Base-by-base conservation (phyloP, 2,888 invertebrate genomes). In the Galeopsomyia nigrocyanea region DNA sequence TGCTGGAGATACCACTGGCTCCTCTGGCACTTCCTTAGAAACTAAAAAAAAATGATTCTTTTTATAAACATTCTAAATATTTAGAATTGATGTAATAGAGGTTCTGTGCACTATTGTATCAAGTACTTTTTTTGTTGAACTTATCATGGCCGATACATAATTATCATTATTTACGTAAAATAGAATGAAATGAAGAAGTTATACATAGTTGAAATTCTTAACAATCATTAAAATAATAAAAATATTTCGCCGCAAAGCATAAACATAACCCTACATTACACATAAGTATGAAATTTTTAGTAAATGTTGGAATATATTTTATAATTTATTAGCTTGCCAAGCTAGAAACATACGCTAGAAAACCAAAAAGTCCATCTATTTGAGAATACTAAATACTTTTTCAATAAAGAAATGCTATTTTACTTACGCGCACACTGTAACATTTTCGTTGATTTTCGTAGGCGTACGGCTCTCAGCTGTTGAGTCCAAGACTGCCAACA, bases 21-120 rank as follows among this genome's bases (percentile, higher is more conserved):
- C 91, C 85, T 99, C 99, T 46, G 99, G 98, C 67, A 97, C 95
- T 89, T 99, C 98, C 88, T 98, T 98, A 75, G 97, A 95, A 89
- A 98, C 96, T 95, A 84, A 88, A 81, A 80, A n/a, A 63, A 3
- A 56, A 56, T 16, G 31, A 57, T 19, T 47, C n/a, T 47, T 50
- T 47, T 39, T 13, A 19, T 19, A n/a, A 53, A 19, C 7, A 53
- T 7, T 39, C 10, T 7, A 1, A 53, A 26, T 50, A 13, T 53
- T 53, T 53, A 26, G 2, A 9, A 53, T 7, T n/a, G 21, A 61
- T 47, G 7, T 19, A 47, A 47, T 39, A 39, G 31, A 31, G 7
- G 31, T 7, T 39, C 13, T 13, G 31, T 39, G 39, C 39, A 13
- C 13, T 39, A 7, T 39, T 39, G 10, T 39, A 10, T 13, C 7